Percentiles rank a stretch among this genome's conserved stretches.
These are phyloP conservation scores for Anolis carolinensis DNA, from an alignment of 2,113 vertebrate genomes.

Conservation along the genomic window DNA sequence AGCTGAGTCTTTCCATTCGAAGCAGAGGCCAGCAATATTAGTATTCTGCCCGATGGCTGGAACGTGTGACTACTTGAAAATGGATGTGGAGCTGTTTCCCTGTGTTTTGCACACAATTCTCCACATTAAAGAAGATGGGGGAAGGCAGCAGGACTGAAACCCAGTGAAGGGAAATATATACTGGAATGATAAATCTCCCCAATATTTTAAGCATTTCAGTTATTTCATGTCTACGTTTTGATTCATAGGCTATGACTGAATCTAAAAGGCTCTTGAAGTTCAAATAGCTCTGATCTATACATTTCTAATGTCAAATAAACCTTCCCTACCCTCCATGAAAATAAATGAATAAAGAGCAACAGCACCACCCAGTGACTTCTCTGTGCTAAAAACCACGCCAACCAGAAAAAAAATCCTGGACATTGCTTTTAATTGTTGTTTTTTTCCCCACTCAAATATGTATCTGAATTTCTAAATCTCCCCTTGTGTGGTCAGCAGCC, in stretches of 20 bases:
- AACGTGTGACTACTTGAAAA: neutral
- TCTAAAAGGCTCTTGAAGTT: conserved; percentile 13
- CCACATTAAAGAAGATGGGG: conserved; percentile 24
- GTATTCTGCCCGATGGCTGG: accelerated
- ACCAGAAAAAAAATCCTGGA: accelerated
- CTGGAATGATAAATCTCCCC: conserved; percentile 49
- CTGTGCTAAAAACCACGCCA: accelerated
- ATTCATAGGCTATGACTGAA: neutral
- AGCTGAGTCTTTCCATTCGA: conserved; percentile 4
- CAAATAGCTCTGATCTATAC: neutral
- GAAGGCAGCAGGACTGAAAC: neutral
- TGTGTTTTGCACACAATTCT: conserved; percentile 25
- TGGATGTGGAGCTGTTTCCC: conserved; percentile 16
- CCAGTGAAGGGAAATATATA: neutral
- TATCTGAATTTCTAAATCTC: neutral
- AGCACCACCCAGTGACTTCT: conserved; percentile 44
- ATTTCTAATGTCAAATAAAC: neutral
- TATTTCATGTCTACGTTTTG: conserved; percentile 6
- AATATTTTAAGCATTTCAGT: conserved; percentile 44
- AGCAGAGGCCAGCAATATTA: neutral
- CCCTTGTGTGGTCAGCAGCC: neutral
- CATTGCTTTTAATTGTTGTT: neutral
- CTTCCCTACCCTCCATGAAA: neutral
- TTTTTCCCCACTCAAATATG: neutral
- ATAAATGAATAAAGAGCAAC: conserved; percentile 32